Evolutionary conservation across 23 tunicate genomes (phyloP).

Genomic region (Trididemnum nubilum): DNA sequence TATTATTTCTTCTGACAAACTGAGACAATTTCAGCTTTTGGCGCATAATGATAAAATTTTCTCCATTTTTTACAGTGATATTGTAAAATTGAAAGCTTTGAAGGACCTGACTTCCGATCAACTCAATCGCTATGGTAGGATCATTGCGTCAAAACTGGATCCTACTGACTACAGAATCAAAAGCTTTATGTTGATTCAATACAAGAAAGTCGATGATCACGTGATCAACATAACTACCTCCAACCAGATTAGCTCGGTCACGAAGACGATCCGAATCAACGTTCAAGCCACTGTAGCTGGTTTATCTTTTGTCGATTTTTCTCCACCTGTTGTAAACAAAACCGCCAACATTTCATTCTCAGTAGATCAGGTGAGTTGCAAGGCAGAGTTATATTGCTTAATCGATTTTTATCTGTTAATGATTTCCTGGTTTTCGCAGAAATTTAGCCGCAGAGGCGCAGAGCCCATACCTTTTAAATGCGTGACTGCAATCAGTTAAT

Average conservation of each 20-base stretch:
- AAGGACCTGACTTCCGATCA: slow-evolving; percentile 18
- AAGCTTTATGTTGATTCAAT: slow-evolving; percentile 26
- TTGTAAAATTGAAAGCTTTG: slow-evolving; percentile 26
- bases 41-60: no score
- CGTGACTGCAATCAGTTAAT: no score
- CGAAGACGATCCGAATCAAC: neutral
- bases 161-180: slow-evolving; percentile 7
- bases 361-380: slow-evolving; percentile 52
- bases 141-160: neutral
- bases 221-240: slow-evolving; percentile 2
- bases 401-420: slow-evolving; percentile 4
- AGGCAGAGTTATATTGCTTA: no score
- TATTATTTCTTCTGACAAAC: no score
- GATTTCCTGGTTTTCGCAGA: neutral
- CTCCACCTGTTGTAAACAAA: slow-evolving; percentile 63
- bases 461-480: no score
- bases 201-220: slow-evolving; percentile 8
- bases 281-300: slow-evolving; percentile 26
- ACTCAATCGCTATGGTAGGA: slow-evolving; percentile 2
- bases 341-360: slow-evolving; percentile 48
- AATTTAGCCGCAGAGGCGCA: no score
- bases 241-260: slow-evolving; percentile 30
- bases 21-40: no score
- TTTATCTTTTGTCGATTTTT: slow-evolving; percentile 21
- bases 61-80: neutral